Evolutionary conservation across 2,888 invertebrate genomes (phyloP).

Genomic region (Hylaea fasciaria): DNA sequence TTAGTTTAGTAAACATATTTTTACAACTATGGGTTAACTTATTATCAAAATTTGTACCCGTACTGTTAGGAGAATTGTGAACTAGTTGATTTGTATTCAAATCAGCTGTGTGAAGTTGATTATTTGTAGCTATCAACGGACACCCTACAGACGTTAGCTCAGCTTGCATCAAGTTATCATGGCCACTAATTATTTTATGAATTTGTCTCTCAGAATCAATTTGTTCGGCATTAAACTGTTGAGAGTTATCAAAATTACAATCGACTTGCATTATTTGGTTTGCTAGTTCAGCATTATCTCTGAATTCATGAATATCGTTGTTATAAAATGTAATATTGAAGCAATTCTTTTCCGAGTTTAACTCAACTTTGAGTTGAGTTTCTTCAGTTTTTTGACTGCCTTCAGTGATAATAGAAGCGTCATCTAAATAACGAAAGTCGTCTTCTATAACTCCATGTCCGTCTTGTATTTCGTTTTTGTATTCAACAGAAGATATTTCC

Average conservation of each 20-base stretch:
- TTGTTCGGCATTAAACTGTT: neutral
- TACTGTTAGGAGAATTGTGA: neutral
- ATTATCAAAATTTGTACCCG: too few species aligned
- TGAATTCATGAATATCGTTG: neutral
- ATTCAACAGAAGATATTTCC: neutral
- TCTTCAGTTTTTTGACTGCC: neutral
- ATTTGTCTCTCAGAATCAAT: neutral
- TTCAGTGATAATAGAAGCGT: neutral
- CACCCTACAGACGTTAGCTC: neutral
- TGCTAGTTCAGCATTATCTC: neutral
- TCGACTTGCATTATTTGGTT: neutral
- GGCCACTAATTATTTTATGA: too few species aligned
- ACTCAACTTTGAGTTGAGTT: neutral
- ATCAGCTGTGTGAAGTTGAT: neutral
- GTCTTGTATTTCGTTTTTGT: neutral
- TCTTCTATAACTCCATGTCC: neutral
- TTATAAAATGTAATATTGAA: neutral
- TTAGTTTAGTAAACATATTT: neutral
- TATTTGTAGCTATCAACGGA: neutral
- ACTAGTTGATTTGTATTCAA: neutral
- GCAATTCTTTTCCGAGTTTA: neutral
- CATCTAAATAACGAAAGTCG: conserved; percentile 1
- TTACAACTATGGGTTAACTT: neutral
- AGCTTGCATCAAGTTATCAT: neutral
- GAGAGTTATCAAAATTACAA: neutral